A percentile compares a stretch with the other conserved stretches of the same genome.
These are phyloP conservation scores for Diploptera punctata DNA, from an alignment of 2,888 invertebrate genomes.

Conservation along the genomic window DNA sequence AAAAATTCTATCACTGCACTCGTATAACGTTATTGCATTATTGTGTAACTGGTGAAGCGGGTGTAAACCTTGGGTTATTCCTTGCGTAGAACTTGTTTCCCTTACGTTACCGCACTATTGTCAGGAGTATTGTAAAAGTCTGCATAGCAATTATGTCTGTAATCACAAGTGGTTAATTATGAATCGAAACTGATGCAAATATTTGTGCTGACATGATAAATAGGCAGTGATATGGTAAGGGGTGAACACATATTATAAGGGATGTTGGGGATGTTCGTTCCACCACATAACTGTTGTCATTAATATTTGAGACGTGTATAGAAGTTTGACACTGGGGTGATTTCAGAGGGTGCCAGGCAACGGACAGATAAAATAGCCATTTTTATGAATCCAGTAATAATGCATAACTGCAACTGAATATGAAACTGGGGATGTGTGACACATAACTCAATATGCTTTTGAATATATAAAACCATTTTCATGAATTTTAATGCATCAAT, in stretches of 20 bases:
- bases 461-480: no score
- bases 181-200: constrained; percentile 19
- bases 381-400: no score
- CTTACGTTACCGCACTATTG: neutral
- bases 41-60: no score
- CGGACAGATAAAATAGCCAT: no score
- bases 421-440: no score
- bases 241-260: neutral
- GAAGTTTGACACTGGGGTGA: neutral
- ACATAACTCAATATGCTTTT: no score
- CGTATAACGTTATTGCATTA: no score
- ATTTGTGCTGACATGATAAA: constrained; percentile 24
- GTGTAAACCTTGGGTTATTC: no score
- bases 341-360: constrained; percentile 12
- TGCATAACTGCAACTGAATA: no score
- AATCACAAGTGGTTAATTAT: constrained; percentile 26
- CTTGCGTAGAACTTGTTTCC: no score
- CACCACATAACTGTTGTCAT: constrained; percentile 11
- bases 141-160: constrained; percentile 15
- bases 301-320: constrained; percentile 6
- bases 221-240: constrained; percentile 11
- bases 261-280: neutral
- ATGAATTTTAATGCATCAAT: no score
- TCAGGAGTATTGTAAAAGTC: neutral
- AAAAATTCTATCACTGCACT: no score